Conservation (phyloP, 2,888 invertebrate species). For the Dolichopus griseipennis region DNA sequence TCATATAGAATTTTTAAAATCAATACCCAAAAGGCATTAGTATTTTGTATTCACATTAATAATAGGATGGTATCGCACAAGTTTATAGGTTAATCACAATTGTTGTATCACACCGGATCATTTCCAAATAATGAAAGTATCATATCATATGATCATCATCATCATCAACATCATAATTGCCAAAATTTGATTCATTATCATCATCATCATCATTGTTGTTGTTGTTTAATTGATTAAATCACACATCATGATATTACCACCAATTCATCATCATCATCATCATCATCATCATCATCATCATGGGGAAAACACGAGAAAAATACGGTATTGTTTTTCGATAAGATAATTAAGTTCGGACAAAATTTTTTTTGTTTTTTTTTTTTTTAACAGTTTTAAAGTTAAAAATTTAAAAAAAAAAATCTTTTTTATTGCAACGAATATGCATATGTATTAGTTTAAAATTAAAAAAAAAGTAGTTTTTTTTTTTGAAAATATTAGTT, state of each 20-base stretch:
- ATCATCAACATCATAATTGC: constrained; percentile 14
- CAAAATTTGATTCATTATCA: constrained; percentile 34
- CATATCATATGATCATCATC: constrained; percentile 20
- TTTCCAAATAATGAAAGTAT: constrained; percentile 16
- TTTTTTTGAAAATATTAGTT: background rate
- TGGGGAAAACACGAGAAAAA: constrained; percentile 46
- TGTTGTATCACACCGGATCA: background rate
- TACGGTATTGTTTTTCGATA: constrained; percentile 46
- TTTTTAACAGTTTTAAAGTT: constrained; percentile 26
- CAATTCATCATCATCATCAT: constrained; percentile 24
- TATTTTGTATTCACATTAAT: too few relatives aligned
- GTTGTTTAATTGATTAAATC: constrained; percentile 25
- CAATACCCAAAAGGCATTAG: too few relatives aligned
- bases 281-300: constrained; percentile 40
- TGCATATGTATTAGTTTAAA: constrained; percentile 14
- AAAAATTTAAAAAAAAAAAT: constrained; percentile 23
- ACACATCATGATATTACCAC: constrained; percentile 15
- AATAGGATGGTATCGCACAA: background rate
- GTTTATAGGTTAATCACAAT: background rate
- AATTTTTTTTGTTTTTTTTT: constrained; percentile 31
- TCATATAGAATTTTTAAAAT: too few relatives aligned
- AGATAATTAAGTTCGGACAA: constrained; percentile 46
- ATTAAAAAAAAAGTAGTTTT: too few relatives aligned
- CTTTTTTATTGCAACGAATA: constrained; percentile 30
- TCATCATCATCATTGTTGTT: constrained; percentile 41